Evolutionary conservation across 2,797 vertebrate genomes (phyloP), one percentile per base, ranked within the genome.

Genomic region (Percopsis omiscomaycus): DNA sequence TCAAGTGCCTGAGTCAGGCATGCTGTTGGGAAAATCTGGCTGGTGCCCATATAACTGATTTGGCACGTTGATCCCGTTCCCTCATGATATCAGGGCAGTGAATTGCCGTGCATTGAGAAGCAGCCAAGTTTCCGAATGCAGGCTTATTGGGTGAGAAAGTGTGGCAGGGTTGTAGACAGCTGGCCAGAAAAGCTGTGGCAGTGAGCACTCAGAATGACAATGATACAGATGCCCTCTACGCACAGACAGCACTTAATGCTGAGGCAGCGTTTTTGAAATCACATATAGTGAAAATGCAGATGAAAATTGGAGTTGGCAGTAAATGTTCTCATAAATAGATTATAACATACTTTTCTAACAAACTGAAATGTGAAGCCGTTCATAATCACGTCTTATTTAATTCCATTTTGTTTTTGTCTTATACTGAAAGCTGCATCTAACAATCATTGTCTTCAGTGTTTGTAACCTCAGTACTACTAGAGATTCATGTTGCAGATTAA

Each of bases 141-240:
- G 80, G 71, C 68, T 61, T 74, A 81, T 78, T 75, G 70, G 73
- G 67, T 73, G 54, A 77, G 82, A 82, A 74, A 61, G 65, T 79
- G 60, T 30, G 28, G 61, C 79, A 74, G 74, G 68, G 65, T 68
- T 69, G 79, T 64, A 69, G 80, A 85, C 80, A 82, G 81, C 69
- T 79, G 82, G 83, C 80, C 62, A 64, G 74, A 75, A 78, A 70
- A 62, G 70, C 68, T 4, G 61, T 74, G 72, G 51, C 75, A 78
- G 73, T 50, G 71, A 81, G 75, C 71, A 3, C 68, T 69, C 49
- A 55, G 75, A 89, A 87, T 86, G 78, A 88, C 81, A 90, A 86
- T 81, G 78, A 89, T 82, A 86, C 68, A 37, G 27, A 77, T 82
- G 83, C 71, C 81, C 84, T 86, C 84, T 79, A 67, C 62, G 78